Base-by-base conservation (phyloP, 2,888 invertebrate genomes). In the Ophonus ardosiacus region DNA sequence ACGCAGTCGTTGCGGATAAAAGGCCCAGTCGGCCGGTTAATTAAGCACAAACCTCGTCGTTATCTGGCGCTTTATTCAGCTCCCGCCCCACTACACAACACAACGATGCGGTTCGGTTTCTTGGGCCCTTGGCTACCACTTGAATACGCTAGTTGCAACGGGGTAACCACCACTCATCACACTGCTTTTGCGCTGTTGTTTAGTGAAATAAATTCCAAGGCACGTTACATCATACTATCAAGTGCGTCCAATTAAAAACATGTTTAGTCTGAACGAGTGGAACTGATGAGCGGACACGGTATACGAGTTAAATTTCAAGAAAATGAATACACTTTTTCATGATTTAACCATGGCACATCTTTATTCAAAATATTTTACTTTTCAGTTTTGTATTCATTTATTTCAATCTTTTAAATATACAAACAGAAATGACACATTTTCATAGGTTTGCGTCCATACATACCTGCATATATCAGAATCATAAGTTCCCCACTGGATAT, bases 11-110 rank as follows among this genome's bases (percentile, higher is more conserved):
- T 57, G 78, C 21, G 78, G 18, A 78, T 78, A 78, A 78, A 78
- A 78, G 78, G 57, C 56, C 56, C 78, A 56, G 56, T 78, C 78
- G 51, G 57, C 24, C 78, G 57, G 78, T 78, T 78, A 78, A 78
- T 78, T 78, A 78, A 78, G 78, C 78, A 31, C 78, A 56, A 78
- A 78, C 57, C 51, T 78, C 78, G 57, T 78, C 78, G 56, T 78
- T 78, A 78, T 78, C 57, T 78, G 78, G 57, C 21, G 74, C 74
- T 74, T 74, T 74, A 74, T 21, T n/a, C 40, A 31, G 31, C 15
- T 38, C 10, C 68, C 68, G 68, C 68, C 15, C 68, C 68, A 38
- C 68, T 63, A 13, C 63, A n/a, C 24, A 31, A 24, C 68, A 31
- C n/a, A 68, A 38, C 68, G 68, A 68, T 68, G 68, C 68, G 38